Evolutionary conservation across 2,113 vertebrate genomes (phyloP).

Genomic region (Nothocercus nigrocapillus): DNA sequence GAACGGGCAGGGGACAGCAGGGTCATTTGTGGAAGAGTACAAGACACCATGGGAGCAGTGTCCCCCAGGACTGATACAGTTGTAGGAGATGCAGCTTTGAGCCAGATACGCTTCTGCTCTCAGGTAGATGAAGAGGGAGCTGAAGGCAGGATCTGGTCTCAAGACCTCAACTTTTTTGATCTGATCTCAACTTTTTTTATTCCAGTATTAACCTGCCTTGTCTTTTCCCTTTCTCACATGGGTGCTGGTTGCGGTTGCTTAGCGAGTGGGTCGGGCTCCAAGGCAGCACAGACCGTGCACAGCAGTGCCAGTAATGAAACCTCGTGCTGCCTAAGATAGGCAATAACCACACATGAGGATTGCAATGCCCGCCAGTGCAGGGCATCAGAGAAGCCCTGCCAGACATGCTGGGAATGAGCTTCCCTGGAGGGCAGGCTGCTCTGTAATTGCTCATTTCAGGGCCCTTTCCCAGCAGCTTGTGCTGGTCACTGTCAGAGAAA

Average conservation of each 20-base stretch:
- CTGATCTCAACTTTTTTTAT: background rate
- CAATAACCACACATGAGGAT: fast-evolving
- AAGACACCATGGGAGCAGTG: fast-evolving
- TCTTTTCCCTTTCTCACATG: background rate
- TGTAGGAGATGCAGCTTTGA: background rate
- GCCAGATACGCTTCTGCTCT: fast-evolving
- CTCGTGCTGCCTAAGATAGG: fast-evolving
- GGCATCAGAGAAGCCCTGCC: background rate
- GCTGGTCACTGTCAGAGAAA: background rate
- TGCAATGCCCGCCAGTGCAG: fast-evolving
- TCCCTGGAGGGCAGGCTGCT: background rate
- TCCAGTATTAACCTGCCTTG: background rate
- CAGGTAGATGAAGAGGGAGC: fast-evolving
- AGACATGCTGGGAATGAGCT: background rate
- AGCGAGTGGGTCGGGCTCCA: fast-evolving
- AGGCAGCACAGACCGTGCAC: background rate
- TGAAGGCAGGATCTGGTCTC: background rate
- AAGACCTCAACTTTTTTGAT: background rate
- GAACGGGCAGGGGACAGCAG: background rate
- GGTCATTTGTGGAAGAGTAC: background rate
- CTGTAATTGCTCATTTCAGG: background rate
- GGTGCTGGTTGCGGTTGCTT: background rate
- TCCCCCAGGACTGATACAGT: fast-evolving
- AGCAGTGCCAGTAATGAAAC: background rate
- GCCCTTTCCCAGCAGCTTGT: background rate